A percentile compares a stretch with the other conserved stretches of the same genome.
phyloP scores from a whole-genome alignment of 2,797 vertebrate species.

The Catamblyrhynchus diadema region DNA sequence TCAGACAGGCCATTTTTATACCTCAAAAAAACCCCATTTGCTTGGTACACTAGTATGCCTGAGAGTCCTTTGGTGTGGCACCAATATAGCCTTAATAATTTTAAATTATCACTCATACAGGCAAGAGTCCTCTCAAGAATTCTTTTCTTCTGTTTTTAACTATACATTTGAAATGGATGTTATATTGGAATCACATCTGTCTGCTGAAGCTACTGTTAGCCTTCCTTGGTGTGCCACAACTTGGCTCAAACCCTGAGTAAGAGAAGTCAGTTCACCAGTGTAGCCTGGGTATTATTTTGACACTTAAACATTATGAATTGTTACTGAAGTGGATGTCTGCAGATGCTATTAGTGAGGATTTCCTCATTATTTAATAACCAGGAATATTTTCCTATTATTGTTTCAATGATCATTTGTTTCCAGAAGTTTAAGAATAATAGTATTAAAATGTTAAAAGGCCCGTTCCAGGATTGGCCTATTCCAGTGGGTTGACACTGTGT shows the following conservation, averaged over 20 bases:
- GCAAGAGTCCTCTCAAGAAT: not conserved
- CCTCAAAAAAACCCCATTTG: not conserved
- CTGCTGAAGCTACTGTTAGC: not conserved
- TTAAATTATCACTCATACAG: not conserved
- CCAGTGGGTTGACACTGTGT: not conserved
- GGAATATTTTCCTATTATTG: not conserved
- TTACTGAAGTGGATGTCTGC: not conserved
- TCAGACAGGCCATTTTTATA: not conserved
- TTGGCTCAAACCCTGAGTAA: not conserved
- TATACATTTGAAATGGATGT: not conserved
- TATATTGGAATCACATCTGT: not conserved
- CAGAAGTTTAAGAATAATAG: not conserved
- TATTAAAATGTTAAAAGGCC: not conserved
- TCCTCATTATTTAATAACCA: not conserved
- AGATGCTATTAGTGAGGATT: not conserved
- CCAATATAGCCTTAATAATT: not conserved
- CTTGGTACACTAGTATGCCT: not conserved
- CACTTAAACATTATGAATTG: not conserved
- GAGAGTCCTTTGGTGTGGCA: not conserved
- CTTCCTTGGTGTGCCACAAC: not conserved
- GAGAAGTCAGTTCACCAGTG: not conserved
- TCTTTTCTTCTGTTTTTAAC: not conserved
- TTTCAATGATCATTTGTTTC: not conserved
- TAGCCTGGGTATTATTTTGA: not conserved
- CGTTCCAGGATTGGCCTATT: not conserved